These are phyloP conservation scores for Sebastes wilsoni DNA, from an alignment of 2,797 vertebrate species.

Conservation along the genomic window DNA sequence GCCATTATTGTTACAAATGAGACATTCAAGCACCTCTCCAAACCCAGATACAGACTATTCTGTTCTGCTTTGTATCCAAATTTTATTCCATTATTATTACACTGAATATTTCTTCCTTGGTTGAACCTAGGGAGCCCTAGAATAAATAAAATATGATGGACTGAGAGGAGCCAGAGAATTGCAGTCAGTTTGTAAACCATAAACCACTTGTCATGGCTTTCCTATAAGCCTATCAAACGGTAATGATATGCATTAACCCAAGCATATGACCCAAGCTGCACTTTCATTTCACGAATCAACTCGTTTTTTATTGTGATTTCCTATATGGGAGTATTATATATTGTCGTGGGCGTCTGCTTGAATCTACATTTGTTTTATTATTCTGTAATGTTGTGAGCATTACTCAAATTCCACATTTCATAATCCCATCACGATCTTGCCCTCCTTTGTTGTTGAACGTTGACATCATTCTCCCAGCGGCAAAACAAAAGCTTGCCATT, in stretches of 20 bases:
- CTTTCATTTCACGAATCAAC: constrained; percentile 39
- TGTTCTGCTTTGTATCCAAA: constrained; percentile 5
- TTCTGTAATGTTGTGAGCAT: constrained; percentile 57
- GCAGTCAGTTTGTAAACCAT: constrained; percentile 29
- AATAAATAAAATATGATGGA: constrained; percentile 26
- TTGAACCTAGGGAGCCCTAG: constrained; percentile 6
- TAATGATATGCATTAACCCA: constrained; percentile 55
- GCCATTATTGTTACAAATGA: constrained; percentile 40
- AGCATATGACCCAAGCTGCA: constrained; percentile 26
- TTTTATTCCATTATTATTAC: not conserved
- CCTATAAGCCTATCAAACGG: constrained; percentile 45
- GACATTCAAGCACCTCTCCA: not conserved
- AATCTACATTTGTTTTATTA: constrained; percentile 30
- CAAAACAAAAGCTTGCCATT: constrained; percentile 59
- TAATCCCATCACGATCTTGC: constrained; percentile 66
- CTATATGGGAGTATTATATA: constrained; percentile 15
- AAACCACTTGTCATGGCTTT: constrained; percentile 51
- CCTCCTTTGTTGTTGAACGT: constrained; percentile 36
- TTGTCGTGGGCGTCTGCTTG: not conserved
- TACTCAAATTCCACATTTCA: constrained; percentile 58
- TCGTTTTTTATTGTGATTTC: constrained; percentile 34
- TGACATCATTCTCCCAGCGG: constrained; percentile 51
- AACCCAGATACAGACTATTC: not conserved
- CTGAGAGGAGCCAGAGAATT: not conserved
- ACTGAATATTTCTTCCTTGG: not conserved